Conservation (phyloP, 2,888 invertebrate species). For the Leptogaster cylindrica region DNA sequence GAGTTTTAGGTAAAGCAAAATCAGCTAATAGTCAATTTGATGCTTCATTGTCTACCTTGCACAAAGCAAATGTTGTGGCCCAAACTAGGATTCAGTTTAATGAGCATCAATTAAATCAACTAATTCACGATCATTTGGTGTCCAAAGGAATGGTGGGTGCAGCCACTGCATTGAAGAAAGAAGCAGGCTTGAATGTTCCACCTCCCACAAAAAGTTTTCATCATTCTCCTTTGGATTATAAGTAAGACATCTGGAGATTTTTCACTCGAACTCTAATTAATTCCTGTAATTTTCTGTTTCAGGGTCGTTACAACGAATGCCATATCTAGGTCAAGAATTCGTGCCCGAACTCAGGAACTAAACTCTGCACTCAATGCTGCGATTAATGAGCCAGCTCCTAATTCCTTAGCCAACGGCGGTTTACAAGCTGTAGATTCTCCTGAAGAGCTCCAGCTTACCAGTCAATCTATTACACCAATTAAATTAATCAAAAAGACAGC, state of each 20-base stretch:
- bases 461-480: constrained; percentile 52
- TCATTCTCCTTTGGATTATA: constrained; percentile 59
- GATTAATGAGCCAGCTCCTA: constrained; percentile 7
- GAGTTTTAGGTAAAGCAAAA: constrained; percentile 90
- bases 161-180: constrained; percentile 76
- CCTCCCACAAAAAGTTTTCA: constrained; percentile 58
- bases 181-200: constrained; percentile 70
- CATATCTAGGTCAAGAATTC: constrained; percentile 54
- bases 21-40: constrained; percentile 78
- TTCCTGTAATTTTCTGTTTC: constrained; percentile 24
- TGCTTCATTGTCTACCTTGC: constrained; percentile 86
- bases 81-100: constrained; percentile 96
- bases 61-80: constrained; percentile 92
- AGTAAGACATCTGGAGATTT: too few relatives aligned
- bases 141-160: constrained; percentile 77
- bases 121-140: constrained; percentile 87
- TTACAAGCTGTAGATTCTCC: neutral
- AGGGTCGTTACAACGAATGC: constrained; percentile 54
- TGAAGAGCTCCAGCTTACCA: constrained; percentile 1
- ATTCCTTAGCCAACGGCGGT: neutral
- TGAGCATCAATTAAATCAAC: constrained; percentile 87
- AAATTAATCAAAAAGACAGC: constrained; percentile 55
- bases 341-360: constrained; percentile 54
- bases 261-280: too few relatives aligned
- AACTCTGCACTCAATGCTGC: constrained; percentile 45